phyloP scores from a whole-genome alignment of 2,888 invertebrate genomes.

The Melieria picta region DNA sequence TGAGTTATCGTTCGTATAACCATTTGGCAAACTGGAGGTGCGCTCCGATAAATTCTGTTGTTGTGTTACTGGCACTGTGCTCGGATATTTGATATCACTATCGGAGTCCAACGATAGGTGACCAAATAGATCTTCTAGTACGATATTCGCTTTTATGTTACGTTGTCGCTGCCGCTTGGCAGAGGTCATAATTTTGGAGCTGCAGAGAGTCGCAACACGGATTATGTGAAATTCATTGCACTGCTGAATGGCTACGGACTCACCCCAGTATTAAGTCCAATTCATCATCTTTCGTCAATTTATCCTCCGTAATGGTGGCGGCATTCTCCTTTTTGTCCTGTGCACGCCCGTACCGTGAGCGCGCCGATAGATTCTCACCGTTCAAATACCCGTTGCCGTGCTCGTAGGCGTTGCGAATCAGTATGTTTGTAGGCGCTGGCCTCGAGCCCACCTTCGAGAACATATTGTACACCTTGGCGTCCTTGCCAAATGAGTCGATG shows the following conservation, averaged over 20 bases:
- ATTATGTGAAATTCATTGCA: neutral
- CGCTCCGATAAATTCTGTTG: slow-evolving; percentile 52
- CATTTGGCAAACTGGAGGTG: slow-evolving; percentile 52
- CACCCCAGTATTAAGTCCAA: slow-evolving; percentile 81
- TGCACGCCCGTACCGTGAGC: slow-evolving; percentile 39
- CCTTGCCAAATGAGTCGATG: slow-evolving; percentile 40
- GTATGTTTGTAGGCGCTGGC: slow-evolving; percentile 44
- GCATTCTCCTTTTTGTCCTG: slow-evolving; percentile 9
- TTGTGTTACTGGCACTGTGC: slow-evolving; percentile 54
- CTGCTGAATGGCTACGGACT: slow-evolving; percentile 46
- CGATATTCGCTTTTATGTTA: slow-evolving; percentile 59
- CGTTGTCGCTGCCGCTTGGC: slow-evolving; percentile 58
- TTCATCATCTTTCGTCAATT: slow-evolving; percentile 68
- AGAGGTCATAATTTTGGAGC: slow-evolving; percentile 64
- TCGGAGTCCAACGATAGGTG: slow-evolving; percentile 64
- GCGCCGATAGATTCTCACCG: slow-evolving; percentile 48
- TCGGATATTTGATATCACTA: slow-evolving; percentile 61
- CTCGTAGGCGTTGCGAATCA: slow-evolving; percentile 52
- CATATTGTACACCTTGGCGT: slow-evolving; percentile 60
- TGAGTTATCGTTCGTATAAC: slow-evolving; percentile 52
- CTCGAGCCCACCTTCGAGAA: slow-evolving; percentile 58
- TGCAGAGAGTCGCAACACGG: slow-evolving; percentile 35
- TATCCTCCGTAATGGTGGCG: slow-evolving; percentile 17
- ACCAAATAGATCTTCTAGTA: slow-evolving; percentile 65
- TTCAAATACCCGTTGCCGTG: slow-evolving; percentile 39